These are phyloP conservation scores for Meteorus sp. DNA, from an alignment of 1,140 invertebrate genomes.

Conservation along the genomic window DNA sequence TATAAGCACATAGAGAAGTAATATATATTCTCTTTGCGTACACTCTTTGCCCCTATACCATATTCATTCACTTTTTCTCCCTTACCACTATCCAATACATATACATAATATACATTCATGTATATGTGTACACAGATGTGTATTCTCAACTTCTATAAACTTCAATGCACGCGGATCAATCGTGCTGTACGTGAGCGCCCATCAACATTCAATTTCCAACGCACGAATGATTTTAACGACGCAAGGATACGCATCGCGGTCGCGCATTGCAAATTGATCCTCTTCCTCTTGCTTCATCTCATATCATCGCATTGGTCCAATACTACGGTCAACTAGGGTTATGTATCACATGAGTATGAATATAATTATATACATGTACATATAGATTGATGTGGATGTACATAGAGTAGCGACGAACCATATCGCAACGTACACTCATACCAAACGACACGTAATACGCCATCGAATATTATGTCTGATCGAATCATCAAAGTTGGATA, in stretches of 20 bases:
- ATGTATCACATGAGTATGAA: too few relatives aligned
- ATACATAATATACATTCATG: too few relatives aligned
- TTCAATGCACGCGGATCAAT: neutral
- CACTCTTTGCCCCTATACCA: too few relatives aligned
- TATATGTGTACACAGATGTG: neutral
- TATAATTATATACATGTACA: too few relatives aligned
- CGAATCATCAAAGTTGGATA: too few relatives aligned
- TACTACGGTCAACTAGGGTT: too few relatives aligned
- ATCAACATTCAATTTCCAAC: constrained; percentile 5
- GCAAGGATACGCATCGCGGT: constrained; percentile 1
- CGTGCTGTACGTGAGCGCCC: neutral
- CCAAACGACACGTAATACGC: neutral
- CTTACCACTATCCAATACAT: too few relatives aligned
- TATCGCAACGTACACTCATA: neutral
- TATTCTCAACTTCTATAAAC: neutral
- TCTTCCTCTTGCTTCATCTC: too few relatives aligned
- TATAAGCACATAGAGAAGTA: too few relatives aligned
- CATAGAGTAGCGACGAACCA: constrained; percentile 8
- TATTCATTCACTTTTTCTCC: too few relatives aligned
- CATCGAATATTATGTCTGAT: neutral
- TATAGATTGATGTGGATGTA: neutral
- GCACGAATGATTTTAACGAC: neutral
- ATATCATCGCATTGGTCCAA: too few relatives aligned
- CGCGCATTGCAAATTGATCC: neutral
- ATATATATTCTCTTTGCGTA: too few relatives aligned